A percentile compares a stretch with the other conserved stretches of the same genome.
phyloP scores from a whole-genome alignment of 2,797 vertebrate genomes.

The Bovichtus variegatus region DNA sequence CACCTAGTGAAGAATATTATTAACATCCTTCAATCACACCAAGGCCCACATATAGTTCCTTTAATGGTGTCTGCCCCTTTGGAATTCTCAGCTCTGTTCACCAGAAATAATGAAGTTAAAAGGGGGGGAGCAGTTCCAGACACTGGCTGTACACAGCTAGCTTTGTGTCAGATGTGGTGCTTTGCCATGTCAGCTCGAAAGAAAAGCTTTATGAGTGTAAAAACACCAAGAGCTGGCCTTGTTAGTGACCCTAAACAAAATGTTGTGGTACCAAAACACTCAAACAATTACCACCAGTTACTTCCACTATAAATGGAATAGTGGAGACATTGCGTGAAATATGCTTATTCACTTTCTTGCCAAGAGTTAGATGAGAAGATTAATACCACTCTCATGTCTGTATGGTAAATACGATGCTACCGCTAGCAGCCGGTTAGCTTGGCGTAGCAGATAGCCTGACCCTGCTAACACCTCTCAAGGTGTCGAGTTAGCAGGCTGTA shows the following conservation, averaged over 20 bases:
- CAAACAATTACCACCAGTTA: not conserved
- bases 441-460: not conserved
- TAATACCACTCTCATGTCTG: not conserved
- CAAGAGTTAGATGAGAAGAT: not conserved
- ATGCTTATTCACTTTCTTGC: not conserved
- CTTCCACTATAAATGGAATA: not conserved
- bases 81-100: slow-evolving; percentile 29
- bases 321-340: slow-evolving; percentile 9
- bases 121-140: slow-evolving; percentile 21
- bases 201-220: slow-evolving; percentile 41
- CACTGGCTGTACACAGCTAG: slow-evolving; percentile 33
- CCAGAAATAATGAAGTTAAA: slow-evolving; percentile 48
- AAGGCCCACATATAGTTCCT: slow-evolving; percentile 23
- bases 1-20: not conserved
- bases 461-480: not conserved
- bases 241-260: slow-evolving; percentile 27
- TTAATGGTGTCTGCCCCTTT: slow-evolving; percentile 48
- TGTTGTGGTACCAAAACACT: slow-evolving; percentile 5
- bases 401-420: not conserved
- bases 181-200: slow-evolving; percentile 36
- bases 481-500: no score
- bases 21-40: slow-evolving; percentile 23
- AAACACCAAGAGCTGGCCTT: slow-evolving; percentile 23
- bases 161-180: slow-evolving; percentile 40
- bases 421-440: not conserved